Evolutionary conservation across 2,113 vertebrate genomes (phyloP).

Genomic region (Micronycteris hirsuta): DNA sequence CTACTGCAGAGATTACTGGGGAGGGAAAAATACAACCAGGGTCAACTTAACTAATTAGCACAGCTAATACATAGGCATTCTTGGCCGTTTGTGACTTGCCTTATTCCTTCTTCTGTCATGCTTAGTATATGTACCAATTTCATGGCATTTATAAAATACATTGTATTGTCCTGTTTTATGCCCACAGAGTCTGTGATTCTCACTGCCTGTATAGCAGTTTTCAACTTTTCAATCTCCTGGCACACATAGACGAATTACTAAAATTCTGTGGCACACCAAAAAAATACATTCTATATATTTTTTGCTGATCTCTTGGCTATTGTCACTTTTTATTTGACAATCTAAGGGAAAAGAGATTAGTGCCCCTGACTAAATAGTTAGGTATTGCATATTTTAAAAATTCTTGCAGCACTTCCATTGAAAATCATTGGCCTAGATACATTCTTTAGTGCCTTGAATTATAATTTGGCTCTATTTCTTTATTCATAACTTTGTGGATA

Average conservation of each 20-base stretch:
- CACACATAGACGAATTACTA: too few species aligned
- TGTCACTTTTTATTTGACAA: too few species aligned
- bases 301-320: too few species aligned
- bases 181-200: not conserved
- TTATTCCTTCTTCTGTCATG: not conserved
- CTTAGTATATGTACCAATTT: not conserved
- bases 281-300: too few species aligned
- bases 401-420: not conserved
- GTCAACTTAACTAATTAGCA: not conserved
- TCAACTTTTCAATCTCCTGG: too few species aligned
- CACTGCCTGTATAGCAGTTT: not conserved
- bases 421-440: not conserved
- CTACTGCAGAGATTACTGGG: not conserved
- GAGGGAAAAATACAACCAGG: not conserved
- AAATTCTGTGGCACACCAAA: too few species aligned
- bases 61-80: not conserved
- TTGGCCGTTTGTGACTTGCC: not conserved
- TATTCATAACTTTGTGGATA: not conserved
- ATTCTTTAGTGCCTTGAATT: not conserved
- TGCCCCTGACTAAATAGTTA: too few species aligned
- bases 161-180: not conserved
- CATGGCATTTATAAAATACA: not conserved
- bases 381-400: not conserved
- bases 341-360: too few species aligned
- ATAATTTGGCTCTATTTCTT: not conserved